Evolutionary conservation across 2,888 invertebrate species (phyloP), one percentile per base, ranked within the genome.

Genomic region (Argyresthia goedartella): DNA sequence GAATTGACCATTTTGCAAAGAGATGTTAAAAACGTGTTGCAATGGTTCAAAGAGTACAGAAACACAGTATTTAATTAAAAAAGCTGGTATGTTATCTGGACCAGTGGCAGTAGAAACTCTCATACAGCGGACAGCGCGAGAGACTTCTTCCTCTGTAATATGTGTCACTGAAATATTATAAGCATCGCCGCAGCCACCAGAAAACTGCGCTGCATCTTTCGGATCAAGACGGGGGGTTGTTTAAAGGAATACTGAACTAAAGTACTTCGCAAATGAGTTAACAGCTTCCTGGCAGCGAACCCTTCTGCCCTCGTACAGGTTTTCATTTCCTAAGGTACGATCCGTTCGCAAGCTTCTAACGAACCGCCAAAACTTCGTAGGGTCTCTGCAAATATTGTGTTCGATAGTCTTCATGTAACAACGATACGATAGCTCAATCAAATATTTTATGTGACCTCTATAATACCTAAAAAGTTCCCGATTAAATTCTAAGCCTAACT

Each of bases 31-130:
- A 1, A 57, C 8, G 13, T 52, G 36, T n/a, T 54, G 16, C 8
- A 57, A 15, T 7, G 55, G 54, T 7, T 7, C 10, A 3, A 10
- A 25, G 1, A 55, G 35, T 10, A 36, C 49, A 14, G 50, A 49
- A 11, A 53, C 10, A 39, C 54, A 57, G 16, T 56, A 56, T 15
- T 53, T 55, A 13, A 49, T 44, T n/a, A 57, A 15, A 47, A 56
- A 56, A 0, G 49, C 34, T 9, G 57, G 54, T 8, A 57, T 45
- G 35, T 48, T 52, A 49, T 56, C 56, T 15, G 56, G 55, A 0
- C 57, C 56, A 3, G 46, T 41, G 4, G 56, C 16, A 1, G 57
- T 48, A 9, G 36, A n/a, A 2, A 54, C 11, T 44, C 54, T 55
- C 9, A 57, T 53, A 4, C 51, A 47, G 13, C 15, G 13, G n/a